These are phyloP conservation scores for Oasisia sp. DNA, from an alignment of 2,888 invertebrate genomes.

Conservation along the genomic window DNA sequence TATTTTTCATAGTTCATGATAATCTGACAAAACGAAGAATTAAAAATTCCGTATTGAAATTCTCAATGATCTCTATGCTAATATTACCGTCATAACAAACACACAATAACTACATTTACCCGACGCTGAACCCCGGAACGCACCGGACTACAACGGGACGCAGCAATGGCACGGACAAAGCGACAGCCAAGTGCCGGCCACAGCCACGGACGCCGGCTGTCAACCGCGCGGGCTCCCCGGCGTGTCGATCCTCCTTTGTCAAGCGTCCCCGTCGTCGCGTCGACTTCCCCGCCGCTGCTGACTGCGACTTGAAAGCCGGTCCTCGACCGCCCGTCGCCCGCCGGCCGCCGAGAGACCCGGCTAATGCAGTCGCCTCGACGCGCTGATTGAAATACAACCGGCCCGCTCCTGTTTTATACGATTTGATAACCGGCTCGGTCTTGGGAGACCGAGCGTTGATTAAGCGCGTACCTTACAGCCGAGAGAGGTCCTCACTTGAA, in stretches of 20 bases:
- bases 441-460: background rate
- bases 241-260: background rate
- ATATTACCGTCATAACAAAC: too few species aligned
- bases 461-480: background rate
- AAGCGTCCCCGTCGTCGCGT: background rate
- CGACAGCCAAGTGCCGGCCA: background rate
- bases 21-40: too few species aligned
- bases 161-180: background rate
- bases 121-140: too few species aligned
- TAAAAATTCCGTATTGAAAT: too few species aligned
- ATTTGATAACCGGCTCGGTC: background rate
- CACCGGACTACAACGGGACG: background rate
- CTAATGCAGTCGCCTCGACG: background rate
- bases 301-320: slow-evolving; percentile 5
- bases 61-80: too few species aligned
- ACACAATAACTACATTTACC: too few species aligned
- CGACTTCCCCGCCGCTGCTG: background rate
- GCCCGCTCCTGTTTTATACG: background rate
- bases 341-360: background rate
- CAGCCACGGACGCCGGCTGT: slow-evolving; percentile 6
- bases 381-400: slow-evolving; percentile 17
- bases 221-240: background rate
- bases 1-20: too few species aligned
- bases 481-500: background rate
- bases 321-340: background rate